Base-by-base conservation (phyloP, 2,888 invertebrate genomes). In the Cabera pusaria region DNA sequence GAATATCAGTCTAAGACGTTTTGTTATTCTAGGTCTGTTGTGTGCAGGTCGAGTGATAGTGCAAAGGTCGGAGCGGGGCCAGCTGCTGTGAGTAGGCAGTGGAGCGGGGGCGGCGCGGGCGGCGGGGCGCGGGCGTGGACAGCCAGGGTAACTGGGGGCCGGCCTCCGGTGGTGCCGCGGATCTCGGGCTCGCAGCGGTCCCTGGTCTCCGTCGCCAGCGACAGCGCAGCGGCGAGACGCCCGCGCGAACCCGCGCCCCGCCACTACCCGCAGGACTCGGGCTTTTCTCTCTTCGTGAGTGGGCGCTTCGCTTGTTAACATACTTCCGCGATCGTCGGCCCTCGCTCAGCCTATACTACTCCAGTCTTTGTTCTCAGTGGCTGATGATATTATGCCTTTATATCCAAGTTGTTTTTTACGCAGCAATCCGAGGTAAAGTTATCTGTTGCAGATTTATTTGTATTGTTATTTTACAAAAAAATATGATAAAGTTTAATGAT, bases 1-100 rank as follows among this genome's bases (percentile, higher is more conserved):
- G n/a, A n/a, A n/a, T n/a, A n/a, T n/a, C n/a, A n/a, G n/a, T 21
- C 20, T 10, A 33, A 34, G 34, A 16, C 10, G 19, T 28, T 34
- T 14, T 34, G 22, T 31, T 21, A 32, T 32, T 33, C 27, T 38
- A 27, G 37, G 19, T 33, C 3, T 43, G 19, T 21, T 43, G 23
- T 55, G 56, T 54, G 48, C 76, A 93, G 93, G 79, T 92, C 92
- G 62, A 93, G 92, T 68, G 93, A 93, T 82, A 93, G 92, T 62
- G 91, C 92, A 44, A 92, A 92, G 62, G 92, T 92, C 71, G 78
- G 82, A 39, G 76, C 79, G 76, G 91, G 85, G 82, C 90, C 73
- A 78, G 92, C 77, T 87, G 92, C 70, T 89, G 83, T 83, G 83
- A 83, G 83, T 83, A 83, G 80, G 80, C 78, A 90, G 69, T 91